phyloP scores from a whole-genome alignment of 1,140 invertebrate species.

The Drosophila ironensis region DNA sequence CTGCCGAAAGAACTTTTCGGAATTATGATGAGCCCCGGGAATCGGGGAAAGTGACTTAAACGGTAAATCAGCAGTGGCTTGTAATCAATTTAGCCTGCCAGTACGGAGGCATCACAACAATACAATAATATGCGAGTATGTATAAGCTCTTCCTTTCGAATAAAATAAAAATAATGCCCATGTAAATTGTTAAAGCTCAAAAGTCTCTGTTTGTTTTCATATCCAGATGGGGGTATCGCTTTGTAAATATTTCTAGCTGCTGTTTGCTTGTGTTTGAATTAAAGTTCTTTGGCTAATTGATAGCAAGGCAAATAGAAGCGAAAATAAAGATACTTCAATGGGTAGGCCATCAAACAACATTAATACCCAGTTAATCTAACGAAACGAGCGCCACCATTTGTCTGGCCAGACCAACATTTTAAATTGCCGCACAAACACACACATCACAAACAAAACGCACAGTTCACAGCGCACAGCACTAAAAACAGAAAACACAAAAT shows the following conservation, averaged over 20 bases:
- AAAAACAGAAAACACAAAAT: conserved; percentile 23
- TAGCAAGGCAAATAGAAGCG: conserved; percentile 24
- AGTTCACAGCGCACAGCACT: conserved; percentile 10
- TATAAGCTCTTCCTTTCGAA: no score
- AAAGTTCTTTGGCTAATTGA: conserved; percentile 25
- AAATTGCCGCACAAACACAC: conserved; percentile 59
- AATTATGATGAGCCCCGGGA: conserved; percentile 75
- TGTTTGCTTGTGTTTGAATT: no score
- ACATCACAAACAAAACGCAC: no score
- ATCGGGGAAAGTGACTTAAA: conserved; percentile 45
- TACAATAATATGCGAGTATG: no score
- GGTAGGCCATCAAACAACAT: conserved; percentile 32
- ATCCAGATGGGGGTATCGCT: no score
- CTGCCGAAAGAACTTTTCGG: conserved; percentile 29
- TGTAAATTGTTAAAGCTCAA: no score
- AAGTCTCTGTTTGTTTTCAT: no score
- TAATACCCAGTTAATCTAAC: conserved; percentile 61
- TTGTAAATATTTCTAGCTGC: no score
- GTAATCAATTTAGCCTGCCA: conserved; percentile 22
- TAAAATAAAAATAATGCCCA: background rate
- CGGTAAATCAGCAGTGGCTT: background rate
- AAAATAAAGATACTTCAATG: conserved; percentile 13
- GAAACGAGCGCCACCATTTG: conserved; percentile 69
- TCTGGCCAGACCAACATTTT: conserved; percentile 32
- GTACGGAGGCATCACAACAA: no score